These are phyloP conservation scores for Drosophila ambigua DNA, from an alignment of 1,140 invertebrate genomes.

Conservation along the genomic window DNA sequence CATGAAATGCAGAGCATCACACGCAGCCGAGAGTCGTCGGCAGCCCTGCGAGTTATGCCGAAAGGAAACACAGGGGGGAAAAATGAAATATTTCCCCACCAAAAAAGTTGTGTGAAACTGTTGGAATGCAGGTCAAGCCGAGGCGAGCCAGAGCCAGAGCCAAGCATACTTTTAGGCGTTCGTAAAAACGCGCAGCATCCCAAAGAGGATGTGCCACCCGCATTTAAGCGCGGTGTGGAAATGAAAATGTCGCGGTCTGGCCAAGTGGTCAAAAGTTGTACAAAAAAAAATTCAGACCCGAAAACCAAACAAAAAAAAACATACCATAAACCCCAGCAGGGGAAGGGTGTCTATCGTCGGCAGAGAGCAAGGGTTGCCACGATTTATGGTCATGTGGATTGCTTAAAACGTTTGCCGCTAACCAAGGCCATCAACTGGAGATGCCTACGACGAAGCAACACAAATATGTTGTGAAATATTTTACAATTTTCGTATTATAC, in stretches of 20 bases:
- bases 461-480: constrained; percentile 80
- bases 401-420: constrained; percentile 56
- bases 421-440: constrained; percentile 62
- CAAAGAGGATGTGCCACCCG: background rate
- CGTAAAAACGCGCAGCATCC: constrained; percentile 56
- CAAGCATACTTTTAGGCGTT: constrained; percentile 62
- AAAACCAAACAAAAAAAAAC: no score
- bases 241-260: constrained; percentile 78
- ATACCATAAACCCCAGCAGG: background rate
- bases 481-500: constrained; percentile 52
- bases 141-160: constrained; percentile 35
- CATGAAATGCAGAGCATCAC: background rate
- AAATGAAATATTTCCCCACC: constrained; percentile 33
- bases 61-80: constrained; percentile 23
- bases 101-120: constrained; percentile 25
- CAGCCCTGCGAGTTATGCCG: constrained; percentile 43
- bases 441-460: constrained; percentile 46
- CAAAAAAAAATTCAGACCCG: background rate
- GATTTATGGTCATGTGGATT: constrained; percentile 79
- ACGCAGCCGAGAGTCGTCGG: constrained; percentile 1
- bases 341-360: background rate
- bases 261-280: constrained; percentile 77
- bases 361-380: constrained; percentile 5
- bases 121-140: constrained; percentile 27
- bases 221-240: constrained; percentile 54